Percentiles rank a stretch among this genome's conserved stretches.
Evolutionary conservation across 2,113 vertebrate species (phyloP).

Genomic region (Podiceps cristatus): DNA sequence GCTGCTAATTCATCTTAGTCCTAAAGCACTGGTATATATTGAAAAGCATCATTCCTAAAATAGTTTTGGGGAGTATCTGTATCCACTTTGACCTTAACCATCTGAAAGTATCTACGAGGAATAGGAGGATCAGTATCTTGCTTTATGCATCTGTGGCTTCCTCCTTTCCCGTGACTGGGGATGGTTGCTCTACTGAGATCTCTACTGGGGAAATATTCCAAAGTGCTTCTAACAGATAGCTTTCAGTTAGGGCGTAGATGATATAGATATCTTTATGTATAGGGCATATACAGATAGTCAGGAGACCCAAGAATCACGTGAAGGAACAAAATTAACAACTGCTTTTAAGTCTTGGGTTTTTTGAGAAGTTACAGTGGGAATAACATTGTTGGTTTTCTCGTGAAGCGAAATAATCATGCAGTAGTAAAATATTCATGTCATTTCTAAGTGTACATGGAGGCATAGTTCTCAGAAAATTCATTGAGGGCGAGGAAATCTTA

Average conservation of each 20-base stretch:
- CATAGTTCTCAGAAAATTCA: background rate
- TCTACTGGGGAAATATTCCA: background rate
- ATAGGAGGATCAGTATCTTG: background rate
- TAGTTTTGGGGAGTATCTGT: background rate
- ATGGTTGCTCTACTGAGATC: background rate
- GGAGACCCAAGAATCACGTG: background rate
- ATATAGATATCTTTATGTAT: background rate
- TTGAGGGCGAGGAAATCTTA: background rate
- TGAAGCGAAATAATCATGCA: background rate
- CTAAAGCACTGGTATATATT: background rate
- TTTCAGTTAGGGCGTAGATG: background rate
- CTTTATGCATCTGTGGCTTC: background rate
- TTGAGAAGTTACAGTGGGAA: background rate
- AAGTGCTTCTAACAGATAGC: background rate
- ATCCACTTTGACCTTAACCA: background rate
- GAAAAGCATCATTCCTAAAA: background rate
- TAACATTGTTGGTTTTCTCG: background rate
- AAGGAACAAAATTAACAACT: background rate
- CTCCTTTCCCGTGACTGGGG: background rate
- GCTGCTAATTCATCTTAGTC: background rate
- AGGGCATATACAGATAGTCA: background rate
- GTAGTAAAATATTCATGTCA: background rate
- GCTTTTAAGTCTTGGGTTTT: background rate
- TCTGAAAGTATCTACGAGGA: background rate
- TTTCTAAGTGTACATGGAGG: background rate